These are phyloP conservation scores for Nebria ingens DNA, from an alignment of 1,140 invertebrate species.

Conservation along the genomic window DNA sequence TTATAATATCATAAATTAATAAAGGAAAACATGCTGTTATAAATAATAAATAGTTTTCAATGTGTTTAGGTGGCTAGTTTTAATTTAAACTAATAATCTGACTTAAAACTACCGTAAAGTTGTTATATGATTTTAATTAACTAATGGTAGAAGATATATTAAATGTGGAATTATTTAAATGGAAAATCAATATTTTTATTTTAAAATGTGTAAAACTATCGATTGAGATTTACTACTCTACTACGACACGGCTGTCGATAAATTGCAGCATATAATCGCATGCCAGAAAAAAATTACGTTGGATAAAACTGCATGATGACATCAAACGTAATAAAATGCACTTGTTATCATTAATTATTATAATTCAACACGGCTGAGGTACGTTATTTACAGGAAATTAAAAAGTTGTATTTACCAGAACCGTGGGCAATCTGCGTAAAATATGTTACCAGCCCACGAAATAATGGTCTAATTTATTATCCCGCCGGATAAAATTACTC, in stretches of 20 bases:
- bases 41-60: too few species aligned
- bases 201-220: neutral
- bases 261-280: neutral
- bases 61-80: too few species aligned
- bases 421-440: neutral
- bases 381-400: slow-evolving; percentile 2
- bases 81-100: too few species aligned
- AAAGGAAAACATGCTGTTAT: too few species aligned
- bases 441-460: neutral
- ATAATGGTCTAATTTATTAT: neutral
- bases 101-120: too few species aligned
- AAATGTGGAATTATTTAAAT: neutral
- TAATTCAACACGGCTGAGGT: neutral
- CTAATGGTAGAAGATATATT: too few species aligned
- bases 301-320: neutral
- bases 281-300: neutral
- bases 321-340: neutral
- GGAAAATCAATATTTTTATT: neutral
- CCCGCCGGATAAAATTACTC: neutral
- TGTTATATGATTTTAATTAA: too few species aligned
- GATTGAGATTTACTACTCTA: too few species aligned
- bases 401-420: neutral
- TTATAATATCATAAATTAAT: too few species aligned
- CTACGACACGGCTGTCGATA: neutral
- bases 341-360: slow-evolving; percentile 1